A percentile compares a stretch with the other conserved stretches of the same genome.
Evolutionary conservation across 2,797 vertebrate genomes (phyloP).

Genomic region (Petrocephalus schoutedeni): DNA sequence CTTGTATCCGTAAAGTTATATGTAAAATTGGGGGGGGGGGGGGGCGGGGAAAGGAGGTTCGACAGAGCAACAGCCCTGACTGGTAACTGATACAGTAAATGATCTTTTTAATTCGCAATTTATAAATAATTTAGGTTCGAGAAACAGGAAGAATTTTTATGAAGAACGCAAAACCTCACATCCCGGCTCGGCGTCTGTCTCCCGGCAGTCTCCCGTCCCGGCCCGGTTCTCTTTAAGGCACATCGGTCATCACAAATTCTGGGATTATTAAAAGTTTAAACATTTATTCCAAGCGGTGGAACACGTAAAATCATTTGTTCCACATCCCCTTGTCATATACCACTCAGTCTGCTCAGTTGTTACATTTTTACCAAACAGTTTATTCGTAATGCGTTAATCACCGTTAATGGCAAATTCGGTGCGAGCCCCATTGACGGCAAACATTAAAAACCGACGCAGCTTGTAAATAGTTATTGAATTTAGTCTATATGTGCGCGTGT

Average conservation of each 20-base stretch:
- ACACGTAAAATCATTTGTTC: neutral
- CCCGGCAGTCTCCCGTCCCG: neutral
- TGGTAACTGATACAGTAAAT: neutral
- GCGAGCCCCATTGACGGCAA: neutral
- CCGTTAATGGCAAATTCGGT: neutral
- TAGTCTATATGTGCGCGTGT: neutral
- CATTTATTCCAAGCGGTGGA: neutral
- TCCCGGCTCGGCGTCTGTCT: neutral
- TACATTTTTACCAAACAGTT: neutral
- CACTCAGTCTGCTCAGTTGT: neutral
- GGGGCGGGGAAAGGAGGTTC: neutral
- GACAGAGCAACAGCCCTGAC: neutral
- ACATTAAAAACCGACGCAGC: neutral
- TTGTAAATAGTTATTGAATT: neutral
- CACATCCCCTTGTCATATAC: neutral
- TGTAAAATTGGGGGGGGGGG: neutral
- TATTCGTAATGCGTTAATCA: neutral
- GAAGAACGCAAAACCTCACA: neutral
- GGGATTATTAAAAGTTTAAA: neutral
- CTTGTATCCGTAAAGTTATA: neutral
- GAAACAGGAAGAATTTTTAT: neutral
- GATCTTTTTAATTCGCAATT: neutral
- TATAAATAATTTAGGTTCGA: neutral
- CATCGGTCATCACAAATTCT: neutral
- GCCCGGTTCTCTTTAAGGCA: neutral